Evolutionary conservation across 2,113 vertebrate species (phyloP).

Genomic region (Lepidothrix coronata): DNA sequence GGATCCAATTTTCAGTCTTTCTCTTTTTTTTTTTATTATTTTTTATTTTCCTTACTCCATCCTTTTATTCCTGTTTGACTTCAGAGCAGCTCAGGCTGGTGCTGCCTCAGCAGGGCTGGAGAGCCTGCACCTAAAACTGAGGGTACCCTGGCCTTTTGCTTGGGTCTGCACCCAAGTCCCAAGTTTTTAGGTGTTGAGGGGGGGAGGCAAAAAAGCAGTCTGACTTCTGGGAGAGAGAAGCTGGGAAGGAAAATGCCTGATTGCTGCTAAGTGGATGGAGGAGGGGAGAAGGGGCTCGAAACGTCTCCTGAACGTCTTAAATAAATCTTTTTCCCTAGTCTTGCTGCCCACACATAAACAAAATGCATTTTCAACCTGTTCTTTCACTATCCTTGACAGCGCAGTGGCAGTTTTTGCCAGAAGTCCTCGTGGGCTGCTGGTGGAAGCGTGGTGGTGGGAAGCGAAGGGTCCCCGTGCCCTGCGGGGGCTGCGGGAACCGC

Average conservation of each 20-base stretch:
- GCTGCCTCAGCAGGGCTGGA: not conserved
- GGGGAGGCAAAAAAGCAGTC: not conserved
- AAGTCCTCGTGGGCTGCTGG: not conserved
- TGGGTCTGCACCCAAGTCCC: not conserved
- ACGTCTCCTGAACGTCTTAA: not conserved
- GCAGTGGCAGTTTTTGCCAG: not conserved
- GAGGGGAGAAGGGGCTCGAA: not conserved
- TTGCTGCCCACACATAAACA: slow-evolving; percentile 31
- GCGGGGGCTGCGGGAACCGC: not conserved
- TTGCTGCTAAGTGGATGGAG: not conserved
- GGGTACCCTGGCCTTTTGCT: not conserved
- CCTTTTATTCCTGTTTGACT: not conserved
- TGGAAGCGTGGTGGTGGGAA: not conserved
- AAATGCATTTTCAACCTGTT: slow-evolving; percentile 34
- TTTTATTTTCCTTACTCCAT: not conserved
- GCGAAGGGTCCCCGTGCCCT: not conserved
- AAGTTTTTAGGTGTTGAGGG: not conserved
- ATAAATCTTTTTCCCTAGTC: slow-evolving; percentile 1
- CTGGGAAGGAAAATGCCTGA: not conserved
- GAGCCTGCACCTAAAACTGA: not conserved
- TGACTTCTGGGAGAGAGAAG: not conserved
- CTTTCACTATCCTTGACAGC: not conserved
- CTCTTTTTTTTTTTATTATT: not conserved
- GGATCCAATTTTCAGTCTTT: not conserved
- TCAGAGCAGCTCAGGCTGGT: not conserved